A percentile compares a stretch with the other conserved stretches of the same genome.
Evolutionary conservation across 2,113 vertebrate species (phyloP).

Genomic region (Corythaixoides concolor): DNA sequence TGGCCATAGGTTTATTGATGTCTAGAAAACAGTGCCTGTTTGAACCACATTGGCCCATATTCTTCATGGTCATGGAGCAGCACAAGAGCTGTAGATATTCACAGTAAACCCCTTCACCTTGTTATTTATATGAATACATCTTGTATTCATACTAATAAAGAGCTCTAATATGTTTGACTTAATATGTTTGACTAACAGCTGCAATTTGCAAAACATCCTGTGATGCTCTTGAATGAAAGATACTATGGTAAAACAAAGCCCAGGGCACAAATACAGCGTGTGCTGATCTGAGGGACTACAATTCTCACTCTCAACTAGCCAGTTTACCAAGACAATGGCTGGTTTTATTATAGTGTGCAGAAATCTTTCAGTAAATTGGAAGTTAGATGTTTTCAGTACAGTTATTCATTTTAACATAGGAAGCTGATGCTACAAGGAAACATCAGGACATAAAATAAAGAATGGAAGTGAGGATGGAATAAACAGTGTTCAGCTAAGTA

Average conservation of each 20-base stretch:
- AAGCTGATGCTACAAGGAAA: neutral
- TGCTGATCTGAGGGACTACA: neutral
- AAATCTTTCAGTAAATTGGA: neutral
- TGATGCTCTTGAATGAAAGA: neutral
- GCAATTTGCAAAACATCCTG: neutral
- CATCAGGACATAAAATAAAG: slow-evolving; percentile 14
- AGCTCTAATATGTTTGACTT: slow-evolving; percentile 8
- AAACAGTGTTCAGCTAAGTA: slow-evolving; percentile 15
- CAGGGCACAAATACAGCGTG: neutral
- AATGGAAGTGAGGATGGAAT: slow-evolving; percentile 16
- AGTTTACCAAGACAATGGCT: neutral
- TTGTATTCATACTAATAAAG: neutral
- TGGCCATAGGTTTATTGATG: neutral
- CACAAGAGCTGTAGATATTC: neutral
- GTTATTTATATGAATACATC: neutral
- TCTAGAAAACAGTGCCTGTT: neutral
- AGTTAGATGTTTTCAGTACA: neutral
- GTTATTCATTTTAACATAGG: neutral
- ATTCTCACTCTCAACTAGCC: neutral
- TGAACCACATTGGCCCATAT: neutral
- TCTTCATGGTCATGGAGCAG: neutral
- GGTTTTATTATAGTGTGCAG: neutral
- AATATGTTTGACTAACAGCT: neutral
- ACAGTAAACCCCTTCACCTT: neutral
- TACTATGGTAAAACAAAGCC: neutral